Conservation (phyloP, 2,888 invertebrate species). For the Poecilobothrus nobilitatus region DNA sequence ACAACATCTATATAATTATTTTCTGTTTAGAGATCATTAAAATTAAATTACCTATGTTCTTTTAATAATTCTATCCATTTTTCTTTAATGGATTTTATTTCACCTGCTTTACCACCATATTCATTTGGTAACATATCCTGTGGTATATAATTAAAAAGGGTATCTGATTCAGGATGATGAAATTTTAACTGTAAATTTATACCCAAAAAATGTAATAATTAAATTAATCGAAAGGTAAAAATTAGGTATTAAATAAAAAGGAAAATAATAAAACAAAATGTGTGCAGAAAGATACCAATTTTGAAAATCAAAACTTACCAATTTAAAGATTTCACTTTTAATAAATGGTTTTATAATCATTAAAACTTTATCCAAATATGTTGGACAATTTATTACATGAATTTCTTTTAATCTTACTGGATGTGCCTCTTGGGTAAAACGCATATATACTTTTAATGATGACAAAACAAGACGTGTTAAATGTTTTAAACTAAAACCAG, state of each 20-base stretch:
- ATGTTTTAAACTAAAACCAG: constrained; percentile 55
- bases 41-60: constrained; percentile 47
- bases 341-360: constrained; percentile 57
- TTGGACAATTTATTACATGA: constrained; percentile 57
- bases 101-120: constrained; percentile 34
- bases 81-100: constrained; percentile 47
- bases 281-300: not conserved
- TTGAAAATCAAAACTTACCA: constrained; percentile 47
- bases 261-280: not conserved
- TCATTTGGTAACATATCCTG: constrained; percentile 32
- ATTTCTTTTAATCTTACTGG: constrained; percentile 58
- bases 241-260: not conserved
- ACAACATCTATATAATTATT: no score
- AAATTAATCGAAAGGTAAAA: no score
- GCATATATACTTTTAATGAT: constrained; percentile 59
- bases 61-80: constrained; percentile 51
- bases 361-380: constrained; percentile 56
- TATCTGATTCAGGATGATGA: constrained; percentile 58
- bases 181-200: constrained; percentile 54
- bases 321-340: constrained; percentile 55
- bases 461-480: constrained; percentile 55
- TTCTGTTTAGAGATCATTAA: no score
- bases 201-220: no score
- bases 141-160: constrained; percentile 54
- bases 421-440: constrained; percentile 65